Base-by-base conservation (phyloP, 2,888 invertebrate genomes). In the Beris chalybata region DNA sequence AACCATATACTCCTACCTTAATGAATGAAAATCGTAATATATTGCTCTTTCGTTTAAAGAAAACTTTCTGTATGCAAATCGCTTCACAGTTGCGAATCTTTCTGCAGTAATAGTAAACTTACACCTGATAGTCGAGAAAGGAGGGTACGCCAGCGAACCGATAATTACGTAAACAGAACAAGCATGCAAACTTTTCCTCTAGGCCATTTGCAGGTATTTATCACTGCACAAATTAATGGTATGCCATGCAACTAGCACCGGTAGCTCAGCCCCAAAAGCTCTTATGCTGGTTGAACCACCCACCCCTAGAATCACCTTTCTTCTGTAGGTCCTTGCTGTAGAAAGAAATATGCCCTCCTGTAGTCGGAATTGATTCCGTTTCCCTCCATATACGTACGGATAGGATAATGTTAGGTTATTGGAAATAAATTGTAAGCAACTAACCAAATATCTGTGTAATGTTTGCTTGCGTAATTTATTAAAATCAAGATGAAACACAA, bases 51-150 rank as follows among this genome's bases (percentile, higher is more conserved):
- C 38, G 38, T 7, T 38, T 38, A 38, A 38, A 38, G 5, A 38
- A 38, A 38, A 38, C 38, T 38, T 38, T 38, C 9, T 9, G 38
- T 4, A 38, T 38, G 38, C 38, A 38, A 38, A 38, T 38, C 38
- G 5, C 9, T 38, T 9, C 7, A 38, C 38, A 38, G 38, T 38
- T 38, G 38, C 7, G 38, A 38, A 38, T 38, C 38, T 38, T 9
- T 38, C 38, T 9, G 9, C 38, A 38, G 9, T 38, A 38, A 9
- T 38, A 9, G 38, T 7, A 38, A 38, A 38, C 38, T 38, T 38
- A 22, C 22, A 22, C 38, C 75, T 87, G 31, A 59, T 48, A 22
- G 29, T 31, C 31, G 45, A 7, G n/a, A 48, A 48, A 44, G 45
- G 32, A 30, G 50, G 59, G 47, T 9, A 47, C 22, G 1, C 22